Conservation (phyloP, 2,888 invertebrate species). For the Pycnomerus fuliginosus region DNA sequence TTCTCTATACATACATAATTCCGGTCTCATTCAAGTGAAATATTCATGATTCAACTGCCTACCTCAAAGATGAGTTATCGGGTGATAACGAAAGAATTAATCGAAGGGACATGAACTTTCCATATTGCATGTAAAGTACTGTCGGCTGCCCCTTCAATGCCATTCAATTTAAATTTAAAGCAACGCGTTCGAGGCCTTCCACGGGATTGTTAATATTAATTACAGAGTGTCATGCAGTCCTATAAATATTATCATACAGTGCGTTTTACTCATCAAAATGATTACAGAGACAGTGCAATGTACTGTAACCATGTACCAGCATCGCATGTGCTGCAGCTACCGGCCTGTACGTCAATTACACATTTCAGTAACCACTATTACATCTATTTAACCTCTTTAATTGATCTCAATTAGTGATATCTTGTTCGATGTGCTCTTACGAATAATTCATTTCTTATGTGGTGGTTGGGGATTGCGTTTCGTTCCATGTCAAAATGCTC, state of each 20-base stretch:
- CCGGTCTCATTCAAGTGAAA: no score
- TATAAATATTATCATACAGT: conserved; percentile 29
- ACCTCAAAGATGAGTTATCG: no score
- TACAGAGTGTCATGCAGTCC: conserved; percentile 22
- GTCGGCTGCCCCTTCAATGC: conserved; percentile 3
- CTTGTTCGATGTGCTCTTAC: conserved; percentile 34
- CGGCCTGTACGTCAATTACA: conserved; percentile 40
- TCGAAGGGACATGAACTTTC: conserved; percentile 9
- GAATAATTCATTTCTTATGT: conserved; percentile 37
- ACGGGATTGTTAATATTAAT: conserved; percentile 24
- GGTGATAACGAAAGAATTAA: conserved; percentile 9
- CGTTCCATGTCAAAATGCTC: no score
- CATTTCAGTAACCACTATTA: conserved; percentile 46
- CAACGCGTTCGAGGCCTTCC: conserved; percentile 9
- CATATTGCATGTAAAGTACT: conserved; percentile 11
- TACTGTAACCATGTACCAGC: conserved; percentile 31
- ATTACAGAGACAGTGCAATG: conserved; percentile 33
- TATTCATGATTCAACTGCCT: no score
- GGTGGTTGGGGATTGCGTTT: conserved; percentile 10
- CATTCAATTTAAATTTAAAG: conserved; percentile 22
- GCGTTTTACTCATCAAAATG: conserved; percentile 30
- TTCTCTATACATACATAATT: no score
- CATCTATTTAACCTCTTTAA: conserved; percentile 50
- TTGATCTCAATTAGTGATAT: conserved; percentile 48
- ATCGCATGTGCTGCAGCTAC: conserved; percentile 32